Conservation (phyloP, 2,113 vertebrate species). For the Boleophthalmus pectinirostris region DNA sequence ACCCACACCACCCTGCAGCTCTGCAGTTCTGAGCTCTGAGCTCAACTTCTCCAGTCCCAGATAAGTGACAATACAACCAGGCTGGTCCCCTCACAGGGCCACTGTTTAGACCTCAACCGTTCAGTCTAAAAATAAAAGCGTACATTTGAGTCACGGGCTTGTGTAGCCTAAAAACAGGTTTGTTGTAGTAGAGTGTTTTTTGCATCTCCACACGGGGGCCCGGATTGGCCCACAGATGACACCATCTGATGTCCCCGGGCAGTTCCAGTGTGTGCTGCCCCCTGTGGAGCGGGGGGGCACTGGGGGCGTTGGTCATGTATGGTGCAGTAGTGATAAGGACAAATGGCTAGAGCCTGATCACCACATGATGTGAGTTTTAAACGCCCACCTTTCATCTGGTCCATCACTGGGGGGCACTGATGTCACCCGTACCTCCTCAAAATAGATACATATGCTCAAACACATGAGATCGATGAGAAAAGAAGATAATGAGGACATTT, state of each 20-base stretch:
- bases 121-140: neutral
- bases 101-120: constrained; percentile 9
- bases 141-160: neutral
- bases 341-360: constrained; percentile 50
- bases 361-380: constrained; percentile 33
- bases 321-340: constrained; percentile 73
- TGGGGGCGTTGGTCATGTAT: constrained; percentile 65
- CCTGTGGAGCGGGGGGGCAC: constrained; percentile 29
- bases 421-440: constrained; percentile 72
- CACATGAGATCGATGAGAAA: constrained; percentile 6
- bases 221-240: constrained; percentile 62
- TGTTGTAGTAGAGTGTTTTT: constrained; percentile 17
- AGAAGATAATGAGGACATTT: neutral
- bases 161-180: neutral
- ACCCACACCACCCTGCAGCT: constrained; percentile 52
- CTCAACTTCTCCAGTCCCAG: constrained; percentile 43
- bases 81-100: neutral
- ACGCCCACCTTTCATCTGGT: constrained; percentile 78
- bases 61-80: constrained; percentile 47
- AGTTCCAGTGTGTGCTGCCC: constrained; percentile 13
- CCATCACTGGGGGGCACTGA: constrained; percentile 66
- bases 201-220: constrained; percentile 41
- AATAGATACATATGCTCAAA: constrained; percentile 62
- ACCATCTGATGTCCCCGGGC: constrained; percentile 66
- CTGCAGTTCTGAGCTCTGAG: neutral